phyloP scores from a whole-genome alignment of 2,888 invertebrate genomes.

The Hypercompe scribonia region DNA sequence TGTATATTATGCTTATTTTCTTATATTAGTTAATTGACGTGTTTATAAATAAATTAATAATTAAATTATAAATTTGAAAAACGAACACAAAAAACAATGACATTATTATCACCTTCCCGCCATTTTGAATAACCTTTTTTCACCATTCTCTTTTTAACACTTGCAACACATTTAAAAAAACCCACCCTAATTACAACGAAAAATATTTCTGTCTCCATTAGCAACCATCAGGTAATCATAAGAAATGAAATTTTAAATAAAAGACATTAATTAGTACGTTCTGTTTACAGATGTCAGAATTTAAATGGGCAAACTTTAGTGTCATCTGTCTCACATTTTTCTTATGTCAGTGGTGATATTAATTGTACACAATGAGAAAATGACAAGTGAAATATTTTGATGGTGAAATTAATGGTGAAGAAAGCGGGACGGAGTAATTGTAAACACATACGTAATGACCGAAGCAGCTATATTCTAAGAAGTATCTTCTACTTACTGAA shows the following conservation, averaged over 20 bases:
- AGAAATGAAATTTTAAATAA: background rate
- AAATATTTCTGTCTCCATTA: background rate
- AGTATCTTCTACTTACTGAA: background rate
- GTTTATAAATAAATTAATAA: too few species aligned
- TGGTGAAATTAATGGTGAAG: background rate
- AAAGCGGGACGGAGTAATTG: background rate
- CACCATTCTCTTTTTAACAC: background rate
- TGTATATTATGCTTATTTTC: too few species aligned
- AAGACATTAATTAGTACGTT: background rate
- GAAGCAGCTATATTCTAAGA: background rate
- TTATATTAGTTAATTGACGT: background rate
- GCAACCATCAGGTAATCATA: background rate
- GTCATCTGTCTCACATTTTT: background rate
- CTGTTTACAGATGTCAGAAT: background rate
- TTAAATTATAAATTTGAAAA: too few species aligned
- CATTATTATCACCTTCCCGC: background rate
- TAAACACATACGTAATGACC: background rate
- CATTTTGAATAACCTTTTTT: background rate
- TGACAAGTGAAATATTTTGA: background rate
- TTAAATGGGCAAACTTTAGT: background rate
- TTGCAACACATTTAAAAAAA: background rate
- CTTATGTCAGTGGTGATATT: background rate
- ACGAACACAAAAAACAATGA: background rate
- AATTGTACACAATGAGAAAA: background rate
- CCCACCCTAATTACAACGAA: background rate